Evolutionary conservation across 2,113 vertebrate species (phyloP).

Genomic region (Alligator sinensis): DNA sequence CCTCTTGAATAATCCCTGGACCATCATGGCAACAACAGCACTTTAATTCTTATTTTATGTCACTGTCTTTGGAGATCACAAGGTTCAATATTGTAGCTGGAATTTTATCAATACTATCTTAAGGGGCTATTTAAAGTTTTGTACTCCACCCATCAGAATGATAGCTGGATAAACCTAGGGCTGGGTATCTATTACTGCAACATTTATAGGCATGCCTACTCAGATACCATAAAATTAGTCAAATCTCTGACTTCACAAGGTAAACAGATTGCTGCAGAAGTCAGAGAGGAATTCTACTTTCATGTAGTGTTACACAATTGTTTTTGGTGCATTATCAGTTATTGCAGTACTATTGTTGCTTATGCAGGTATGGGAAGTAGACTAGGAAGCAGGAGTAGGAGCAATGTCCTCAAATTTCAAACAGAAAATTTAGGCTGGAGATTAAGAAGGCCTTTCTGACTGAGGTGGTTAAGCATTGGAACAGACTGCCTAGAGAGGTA

Average conservation of each 20-base stretch:
- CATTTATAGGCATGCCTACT: not conserved
- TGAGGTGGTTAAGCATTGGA: too few relatives aligned
- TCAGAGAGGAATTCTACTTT: not conserved
- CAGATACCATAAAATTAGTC: not conserved
- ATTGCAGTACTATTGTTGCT: not conserved
- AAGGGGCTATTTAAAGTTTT: not conserved
- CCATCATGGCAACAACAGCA: too few relatives aligned
- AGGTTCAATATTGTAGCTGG: not conserved
- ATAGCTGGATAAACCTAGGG: not conserved
- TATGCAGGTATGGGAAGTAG: not conserved
- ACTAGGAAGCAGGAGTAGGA: too few relatives aligned
- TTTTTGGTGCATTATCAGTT: not conserved
- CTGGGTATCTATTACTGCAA: not conserved
- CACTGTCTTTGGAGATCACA: not conserved
- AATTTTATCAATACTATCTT: not conserved
- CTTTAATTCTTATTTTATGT: not conserved
- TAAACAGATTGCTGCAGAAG: not conserved
- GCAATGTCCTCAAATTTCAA: too few relatives aligned
- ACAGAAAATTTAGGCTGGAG: too few relatives aligned
- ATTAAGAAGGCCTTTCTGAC: too few relatives aligned
- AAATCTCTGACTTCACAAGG: not conserved
- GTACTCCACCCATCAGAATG: not conserved
- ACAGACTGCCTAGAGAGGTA: not conserved
- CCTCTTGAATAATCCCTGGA: too few relatives aligned
- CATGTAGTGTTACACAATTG: fast-evolving